Conservation (phyloP, 2,797 vertebrate genomes). For the Myotis daubentonii region DNA sequence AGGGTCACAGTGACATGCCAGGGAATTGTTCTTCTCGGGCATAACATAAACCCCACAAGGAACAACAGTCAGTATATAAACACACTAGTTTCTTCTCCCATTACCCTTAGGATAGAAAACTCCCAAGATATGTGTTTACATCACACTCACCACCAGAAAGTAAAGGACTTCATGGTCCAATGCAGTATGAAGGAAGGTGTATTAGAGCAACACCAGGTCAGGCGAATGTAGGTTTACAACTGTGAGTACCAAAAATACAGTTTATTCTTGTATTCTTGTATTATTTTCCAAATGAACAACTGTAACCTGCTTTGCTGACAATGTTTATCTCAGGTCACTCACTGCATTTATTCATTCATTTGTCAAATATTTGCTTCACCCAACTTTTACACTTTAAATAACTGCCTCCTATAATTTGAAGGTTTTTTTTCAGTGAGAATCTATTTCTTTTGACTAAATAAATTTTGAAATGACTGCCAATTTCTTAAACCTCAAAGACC, state of each 20-base stretch:
- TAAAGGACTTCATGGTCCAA: not conserved
- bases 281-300: not conserved
- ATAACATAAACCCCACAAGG: not conserved
- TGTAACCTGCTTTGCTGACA: not conserved
- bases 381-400: not conserved
- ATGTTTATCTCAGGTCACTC: not conserved
- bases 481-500: not conserved
- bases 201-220: not conserved
- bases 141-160: not conserved
- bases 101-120: not conserved
- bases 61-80: not conserved
- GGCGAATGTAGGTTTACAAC: not conserved
- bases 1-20: not conserved
- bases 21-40: not conserved
- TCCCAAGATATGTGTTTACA: not conserved
- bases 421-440: not conserved
- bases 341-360: not conserved
- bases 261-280: not conserved
- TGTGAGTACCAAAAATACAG: not conserved
- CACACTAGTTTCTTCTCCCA: not conserved
- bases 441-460: not conserved
- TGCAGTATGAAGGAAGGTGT: not conserved
- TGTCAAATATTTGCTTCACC: conserved; percentile 3
- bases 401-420: not conserved
- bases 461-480: not conserved